A percentile compares a stretch with the other conserved stretches of the same genome.
phyloP scores from a whole-genome alignment of 2,888 invertebrate genomes.

The Hybos culiciformis region DNA sequence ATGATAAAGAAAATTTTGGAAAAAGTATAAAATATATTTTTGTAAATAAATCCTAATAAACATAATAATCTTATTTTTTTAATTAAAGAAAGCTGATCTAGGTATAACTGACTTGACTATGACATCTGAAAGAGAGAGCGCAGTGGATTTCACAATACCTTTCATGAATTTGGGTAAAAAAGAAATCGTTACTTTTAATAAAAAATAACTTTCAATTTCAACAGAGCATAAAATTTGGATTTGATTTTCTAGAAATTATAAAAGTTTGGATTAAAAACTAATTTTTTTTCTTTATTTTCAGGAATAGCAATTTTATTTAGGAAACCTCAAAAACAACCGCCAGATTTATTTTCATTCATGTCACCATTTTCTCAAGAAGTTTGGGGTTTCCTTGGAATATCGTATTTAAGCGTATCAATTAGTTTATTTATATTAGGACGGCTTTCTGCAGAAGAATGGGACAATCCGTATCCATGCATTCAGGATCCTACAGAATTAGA shows the following conservation, averaged over 20 bases:
- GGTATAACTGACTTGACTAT: slow-evolving; percentile 84
- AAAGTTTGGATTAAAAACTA: not conserved
- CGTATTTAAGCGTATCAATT: slow-evolving; percentile 65
- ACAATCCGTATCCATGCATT: slow-evolving; percentile 72
- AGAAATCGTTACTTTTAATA: not conserved
- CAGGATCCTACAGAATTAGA: slow-evolving; percentile 69
- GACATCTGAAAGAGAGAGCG: slow-evolving; percentile 73
- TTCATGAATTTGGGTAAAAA: slow-evolving; percentile 73
- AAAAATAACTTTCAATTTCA: not conserved
- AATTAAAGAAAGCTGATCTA: slow-evolving; percentile 64
- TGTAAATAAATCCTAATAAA: not conserved
- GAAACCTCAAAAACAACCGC: slow-evolving; percentile 69
- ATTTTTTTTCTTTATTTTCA: slow-evolving; percentile 17
- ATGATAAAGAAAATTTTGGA: slow-evolving; percentile 77
- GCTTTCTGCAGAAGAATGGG: slow-evolving; percentile 76
- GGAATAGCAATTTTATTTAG: slow-evolving; percentile 81
- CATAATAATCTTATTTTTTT: not conserved
- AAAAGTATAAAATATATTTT: slow-evolving; percentile 22
- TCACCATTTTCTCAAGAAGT: slow-evolving; percentile 76
- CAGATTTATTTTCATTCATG: slow-evolving; percentile 80
- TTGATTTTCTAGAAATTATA: not conserved
- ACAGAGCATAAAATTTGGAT: not conserved
- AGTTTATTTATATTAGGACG: slow-evolving; percentile 67
- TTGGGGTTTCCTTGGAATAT: slow-evolving; percentile 70
- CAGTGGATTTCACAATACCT: slow-evolving; percentile 88